phyloP scores from a whole-genome alignment of 2,888 invertebrate genomes.

The Tipula lateralis region DNA sequence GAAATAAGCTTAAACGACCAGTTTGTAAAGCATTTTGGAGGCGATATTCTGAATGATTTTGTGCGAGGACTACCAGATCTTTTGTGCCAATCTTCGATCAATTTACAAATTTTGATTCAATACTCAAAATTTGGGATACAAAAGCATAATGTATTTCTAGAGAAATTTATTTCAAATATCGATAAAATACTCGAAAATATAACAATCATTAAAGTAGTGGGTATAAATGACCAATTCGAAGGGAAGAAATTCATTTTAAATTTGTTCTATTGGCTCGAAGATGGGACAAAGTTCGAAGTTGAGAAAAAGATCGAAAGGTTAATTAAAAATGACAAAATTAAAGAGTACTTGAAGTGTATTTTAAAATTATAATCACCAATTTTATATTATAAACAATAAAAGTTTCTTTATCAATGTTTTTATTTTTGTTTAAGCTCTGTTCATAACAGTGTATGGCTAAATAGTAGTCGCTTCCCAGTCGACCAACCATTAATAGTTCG shows the following conservation, averaged over 20 bases:
- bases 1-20: not conserved
- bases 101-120: not conserved
- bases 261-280: conserved; percentile 50
- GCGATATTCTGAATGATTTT: not conserved
- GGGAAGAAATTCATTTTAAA: conserved; percentile 54
- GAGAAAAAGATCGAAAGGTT: not conserved
- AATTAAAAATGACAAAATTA: not conserved
- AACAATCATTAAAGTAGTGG: conserved; percentile 42
- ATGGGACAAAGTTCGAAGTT: not conserved
- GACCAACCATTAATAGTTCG: no score
- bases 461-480: no score
- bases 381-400: not conserved
- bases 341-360: not conserved
- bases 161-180: not conserved
- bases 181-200: conserved; percentile 38
- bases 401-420: not conserved
- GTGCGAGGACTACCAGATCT: not conserved
- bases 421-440: not conserved
- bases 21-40: not conserved
- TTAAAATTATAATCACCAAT: not conserved
- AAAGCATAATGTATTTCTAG: not conserved
- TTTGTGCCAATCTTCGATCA: not conserved
- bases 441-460: no score
- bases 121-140: not conserved
- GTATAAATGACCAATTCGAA: conserved; percentile 46